Conservation (phyloP, 1,140 invertebrate genomes). For the Tetragonula clypearis region DNA sequence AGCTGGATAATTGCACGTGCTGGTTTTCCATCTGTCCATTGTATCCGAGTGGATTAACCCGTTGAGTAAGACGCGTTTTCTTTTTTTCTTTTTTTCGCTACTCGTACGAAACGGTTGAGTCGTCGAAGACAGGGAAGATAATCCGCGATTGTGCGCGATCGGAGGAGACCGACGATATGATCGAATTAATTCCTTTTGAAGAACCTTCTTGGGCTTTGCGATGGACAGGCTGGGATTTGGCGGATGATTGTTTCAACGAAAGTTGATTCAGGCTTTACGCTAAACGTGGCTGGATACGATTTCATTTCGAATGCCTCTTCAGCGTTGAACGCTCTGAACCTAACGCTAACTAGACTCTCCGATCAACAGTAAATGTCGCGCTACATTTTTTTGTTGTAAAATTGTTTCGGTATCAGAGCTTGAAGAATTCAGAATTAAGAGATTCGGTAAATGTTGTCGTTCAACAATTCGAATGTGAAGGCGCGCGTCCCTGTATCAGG, state of each 20-base stretch:
- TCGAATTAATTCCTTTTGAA: background rate
- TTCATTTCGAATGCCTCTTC: too few species aligned
- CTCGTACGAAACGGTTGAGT: background rate
- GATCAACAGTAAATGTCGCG: too few species aligned
- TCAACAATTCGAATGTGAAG: background rate
- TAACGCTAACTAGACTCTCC: too few species aligned
- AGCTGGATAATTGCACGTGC: constrained; percentile 28
- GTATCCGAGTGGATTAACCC: constrained; percentile 25
- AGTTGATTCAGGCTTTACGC: background rate
- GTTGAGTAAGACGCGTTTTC: constrained; percentile 1
- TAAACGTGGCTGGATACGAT: too few species aligned
- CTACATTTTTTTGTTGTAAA: background rate
- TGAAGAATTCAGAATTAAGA: background rate
- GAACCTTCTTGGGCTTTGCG: background rate
- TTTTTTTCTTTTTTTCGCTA: background rate
- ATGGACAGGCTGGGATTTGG: background rate
- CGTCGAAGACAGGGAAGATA: background rate
- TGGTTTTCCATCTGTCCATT: constrained; percentile 1
- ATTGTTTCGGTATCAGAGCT: background rate
- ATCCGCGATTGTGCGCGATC: background rate
- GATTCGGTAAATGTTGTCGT: background rate
- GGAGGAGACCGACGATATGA: background rate
- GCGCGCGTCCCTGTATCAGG: background rate
- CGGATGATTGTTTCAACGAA: background rate
- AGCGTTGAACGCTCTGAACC: too few species aligned